Evolutionary conservation across 2,888 invertebrate species (phyloP).

Genomic region (Sphinx pinastri): DNA sequence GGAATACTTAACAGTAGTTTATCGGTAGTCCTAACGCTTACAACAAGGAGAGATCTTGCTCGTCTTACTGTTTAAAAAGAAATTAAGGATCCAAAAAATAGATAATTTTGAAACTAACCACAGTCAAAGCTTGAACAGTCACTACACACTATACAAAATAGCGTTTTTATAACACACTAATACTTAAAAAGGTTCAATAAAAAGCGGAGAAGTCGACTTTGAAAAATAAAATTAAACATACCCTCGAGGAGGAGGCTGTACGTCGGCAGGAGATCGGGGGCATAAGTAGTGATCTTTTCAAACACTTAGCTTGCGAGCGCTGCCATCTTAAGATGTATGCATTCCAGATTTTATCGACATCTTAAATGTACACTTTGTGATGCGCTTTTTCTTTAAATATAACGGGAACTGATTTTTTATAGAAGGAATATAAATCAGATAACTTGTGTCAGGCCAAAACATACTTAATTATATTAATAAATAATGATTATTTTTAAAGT

Average conservation of each 20-base stretch:
- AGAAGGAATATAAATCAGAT: neutral
- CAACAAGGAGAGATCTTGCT: no score
- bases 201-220: neutral
- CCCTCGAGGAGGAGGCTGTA: neutral
- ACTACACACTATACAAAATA: neutral
- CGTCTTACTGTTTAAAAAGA: no score
- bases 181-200: neutral
- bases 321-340: neutral
- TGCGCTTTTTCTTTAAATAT: neutral
- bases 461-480: no score
- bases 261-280: neutral
- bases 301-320: neutral
- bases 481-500: no score
- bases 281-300: constrained; percentile 18
- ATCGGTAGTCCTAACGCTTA: no score
- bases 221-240: neutral
- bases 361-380: neutral
- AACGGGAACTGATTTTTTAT: neutral
- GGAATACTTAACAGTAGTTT: no score
- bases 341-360: constrained; percentile 11
- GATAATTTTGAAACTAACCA: no score
- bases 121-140: no score
- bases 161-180: neutral
- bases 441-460: neutral
- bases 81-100: no score